Base-by-base conservation (phyloP, 2,888 invertebrate species). In the Acleris laterana region DNA sequence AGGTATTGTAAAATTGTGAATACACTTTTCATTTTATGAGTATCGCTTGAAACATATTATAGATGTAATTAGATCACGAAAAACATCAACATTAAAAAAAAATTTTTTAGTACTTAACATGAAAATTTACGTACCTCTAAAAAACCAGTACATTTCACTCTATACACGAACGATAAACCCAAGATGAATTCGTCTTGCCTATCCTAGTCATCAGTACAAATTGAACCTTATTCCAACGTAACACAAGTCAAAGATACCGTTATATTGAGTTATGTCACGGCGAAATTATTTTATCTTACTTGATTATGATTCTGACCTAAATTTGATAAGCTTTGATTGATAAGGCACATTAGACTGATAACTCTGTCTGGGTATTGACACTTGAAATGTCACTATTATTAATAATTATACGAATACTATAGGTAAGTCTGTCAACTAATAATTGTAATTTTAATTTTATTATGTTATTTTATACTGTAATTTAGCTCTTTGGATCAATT, bases 301-400 rank as follows among this genome's bases (percentile, higher is more conserved):
- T 42, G 50, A 25, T 38, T 51, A 55, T 51, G 50, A 28, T 60
- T 20, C 3, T 52, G 52, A 62, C 62, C 66, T 50, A 60, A 9
- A 50, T 61, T 69, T 49, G 52, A 59, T 59, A 60, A 59, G 20
- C n/a, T 50, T 44, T 64, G 50, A 61, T 60, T 59, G 60, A 62
- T 59, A 6, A 28, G 7, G 25, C 6, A 28, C 9, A 32, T 25
- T 38, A 32, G 5, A 52, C 28, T 32, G 53, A 11, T 9, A 25
- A 25, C 25, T 25, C 25, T 25, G 32, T 32, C 9, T 32, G 7
- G 32, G 2, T 32, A 32, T 9, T 28, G 28, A 28, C 11, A 28
- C n/a, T 28, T 28, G 2, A 46, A n/a, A 2, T 51, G 32, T 11
- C 11, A 32, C 32, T 32, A 13, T 28, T 28, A 28, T 28, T 28